These are phyloP conservation scores for Limnodromus scolopaceus DNA, from an alignment of 2,797 vertebrate genomes.

Conservation along the genomic window DNA sequence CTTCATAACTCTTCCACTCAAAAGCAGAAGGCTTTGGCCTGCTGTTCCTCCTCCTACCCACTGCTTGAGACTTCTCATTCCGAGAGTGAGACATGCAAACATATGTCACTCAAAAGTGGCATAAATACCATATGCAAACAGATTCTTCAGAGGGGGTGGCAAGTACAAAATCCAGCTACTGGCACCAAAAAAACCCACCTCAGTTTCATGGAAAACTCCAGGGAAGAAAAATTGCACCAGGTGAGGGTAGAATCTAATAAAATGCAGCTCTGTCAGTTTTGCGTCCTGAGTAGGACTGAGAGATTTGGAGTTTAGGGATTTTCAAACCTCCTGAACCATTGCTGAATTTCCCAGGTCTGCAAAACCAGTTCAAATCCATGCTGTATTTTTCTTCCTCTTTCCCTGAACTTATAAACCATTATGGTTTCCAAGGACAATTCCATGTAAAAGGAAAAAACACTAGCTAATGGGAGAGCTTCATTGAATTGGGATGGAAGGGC, in stretches of 20 bases:
- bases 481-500: not conserved
- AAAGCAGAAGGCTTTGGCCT: constrained; percentile 43
- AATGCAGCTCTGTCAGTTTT: not conserved
- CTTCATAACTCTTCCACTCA: not conserved
- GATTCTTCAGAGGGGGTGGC: not conserved
- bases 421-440: constrained; percentile 13
- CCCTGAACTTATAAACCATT: constrained; percentile 18
- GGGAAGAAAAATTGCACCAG: not conserved
- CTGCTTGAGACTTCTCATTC: constrained; percentile 17
- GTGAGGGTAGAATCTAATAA: not conserved
- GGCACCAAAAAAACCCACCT: not conserved
- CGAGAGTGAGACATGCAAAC: not conserved
- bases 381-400: not conserved
- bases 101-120: constrained; percentile 20
- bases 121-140: constrained; percentile 26
- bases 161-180: not conserved
- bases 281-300: not conserved
- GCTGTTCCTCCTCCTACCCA: constrained; percentile 31
- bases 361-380: not conserved
- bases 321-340: not conserved
- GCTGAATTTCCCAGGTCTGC: not conserved
- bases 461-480: not conserved
- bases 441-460: not conserved
- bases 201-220: not conserved
- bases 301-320: not conserved